A percentile compares a stretch with the other conserved stretches of the same genome.
phyloP scores from a whole-genome alignment of 1,140 invertebrate species.

The Pemphigus obesinymphae region DNA sequence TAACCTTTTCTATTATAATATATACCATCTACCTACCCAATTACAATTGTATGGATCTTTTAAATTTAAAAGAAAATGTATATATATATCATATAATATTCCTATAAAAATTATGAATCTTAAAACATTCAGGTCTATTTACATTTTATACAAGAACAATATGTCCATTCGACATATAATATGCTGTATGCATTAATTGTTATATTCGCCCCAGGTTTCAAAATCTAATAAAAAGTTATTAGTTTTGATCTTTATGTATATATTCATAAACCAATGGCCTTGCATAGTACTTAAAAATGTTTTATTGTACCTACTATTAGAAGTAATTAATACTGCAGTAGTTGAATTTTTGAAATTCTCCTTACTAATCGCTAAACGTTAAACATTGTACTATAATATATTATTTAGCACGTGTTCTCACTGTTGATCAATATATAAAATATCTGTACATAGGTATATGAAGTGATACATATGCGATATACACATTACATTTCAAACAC shows the following conservation, averaged over 20 bases:
- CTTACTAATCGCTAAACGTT: not conserved
- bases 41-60: no score
- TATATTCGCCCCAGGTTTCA: not conserved
- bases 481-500: slow-evolving; percentile 22
- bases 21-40: no score
- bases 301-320: not conserved
- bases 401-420: slow-evolving; percentile 21
- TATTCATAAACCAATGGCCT: not conserved
- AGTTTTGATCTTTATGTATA: no score
- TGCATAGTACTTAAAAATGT: not conserved
- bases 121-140: no score
- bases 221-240: not conserved
- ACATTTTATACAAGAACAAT: not conserved
- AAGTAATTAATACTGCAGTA: not conserved
- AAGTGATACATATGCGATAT: not conserved
- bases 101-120: no score
- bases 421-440: not conserved
- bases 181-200: not conserved
- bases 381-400: no score
- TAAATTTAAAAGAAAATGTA: no score
- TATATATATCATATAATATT: no score
- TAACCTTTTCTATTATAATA: no score
- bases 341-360: slow-evolving; percentile 13
- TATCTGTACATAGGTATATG: no score
- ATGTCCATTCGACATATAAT: not conserved